Evolutionary conservation across 2,888 invertebrate genomes (phyloP).

Genomic region (Pseudanteris insignis): DNA sequence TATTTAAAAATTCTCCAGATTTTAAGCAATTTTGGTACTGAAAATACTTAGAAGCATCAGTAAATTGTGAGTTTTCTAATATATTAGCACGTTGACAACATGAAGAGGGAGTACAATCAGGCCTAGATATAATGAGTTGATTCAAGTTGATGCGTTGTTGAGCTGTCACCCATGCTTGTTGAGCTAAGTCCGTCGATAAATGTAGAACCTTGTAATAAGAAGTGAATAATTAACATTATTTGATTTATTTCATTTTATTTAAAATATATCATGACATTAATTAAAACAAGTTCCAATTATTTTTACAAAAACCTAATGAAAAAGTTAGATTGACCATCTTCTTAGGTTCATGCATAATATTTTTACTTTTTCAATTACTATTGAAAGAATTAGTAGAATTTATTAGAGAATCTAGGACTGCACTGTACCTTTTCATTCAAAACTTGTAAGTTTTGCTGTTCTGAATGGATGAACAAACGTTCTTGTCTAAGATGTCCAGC

Average conservation of each 20-base stretch:
- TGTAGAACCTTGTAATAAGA: slow-evolving; percentile 65
- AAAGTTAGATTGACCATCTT: not conserved
- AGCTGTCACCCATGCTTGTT: slow-evolving; percentile 87
- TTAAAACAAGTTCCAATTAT: too few species aligned
- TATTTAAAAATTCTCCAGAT: slow-evolving; percentile 76
- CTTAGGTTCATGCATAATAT: too few species aligned
- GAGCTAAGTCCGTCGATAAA: slow-evolving; percentile 71
- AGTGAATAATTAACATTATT: not conserved
- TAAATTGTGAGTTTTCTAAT: slow-evolving; percentile 74
- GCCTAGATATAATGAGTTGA: slow-evolving; percentile 77
- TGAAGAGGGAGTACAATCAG: slow-evolving; percentile 79
- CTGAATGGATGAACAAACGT: slow-evolving; percentile 85
- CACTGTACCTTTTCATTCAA: slow-evolving; percentile 77
- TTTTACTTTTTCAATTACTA: too few species aligned
- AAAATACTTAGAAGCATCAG: slow-evolving; percentile 84
- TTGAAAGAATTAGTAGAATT: too few species aligned
- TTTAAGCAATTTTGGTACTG: slow-evolving; percentile 80
- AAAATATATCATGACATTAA: too few species aligned
- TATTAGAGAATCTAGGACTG: too few species aligned
- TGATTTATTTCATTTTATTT: not conserved
- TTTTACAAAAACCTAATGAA: too few species aligned
- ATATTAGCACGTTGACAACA: slow-evolving; percentile 78
- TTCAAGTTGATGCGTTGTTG: slow-evolving; percentile 86
- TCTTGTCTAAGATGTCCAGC: slow-evolving; percentile 82
- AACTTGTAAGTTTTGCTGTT: slow-evolving; percentile 81